These are phyloP conservation scores for Xylocopa sonorina DNA, from an alignment of 1,140 invertebrate genomes.

Conservation along the genomic window DNA sequence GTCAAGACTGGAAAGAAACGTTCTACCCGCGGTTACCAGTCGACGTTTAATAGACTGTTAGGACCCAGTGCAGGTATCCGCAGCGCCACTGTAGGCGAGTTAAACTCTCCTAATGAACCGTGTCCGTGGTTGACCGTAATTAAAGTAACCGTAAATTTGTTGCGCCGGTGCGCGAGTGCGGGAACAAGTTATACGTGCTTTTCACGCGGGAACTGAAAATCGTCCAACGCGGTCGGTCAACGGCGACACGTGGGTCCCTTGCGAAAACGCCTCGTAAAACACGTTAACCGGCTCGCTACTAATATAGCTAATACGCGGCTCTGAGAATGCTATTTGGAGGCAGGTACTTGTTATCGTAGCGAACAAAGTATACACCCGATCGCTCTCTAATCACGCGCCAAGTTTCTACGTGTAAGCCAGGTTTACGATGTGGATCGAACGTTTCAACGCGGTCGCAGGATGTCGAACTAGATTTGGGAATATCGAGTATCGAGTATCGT, in stretches of 20 bases:
- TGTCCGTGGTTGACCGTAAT: slow-evolving; percentile 6
- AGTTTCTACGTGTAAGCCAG: too few relatives aligned
- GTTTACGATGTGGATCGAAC: background rate
- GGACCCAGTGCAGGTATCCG: background rate
- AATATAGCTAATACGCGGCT: slow-evolving; percentile 34
- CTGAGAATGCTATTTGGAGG: slow-evolving; percentile 17
- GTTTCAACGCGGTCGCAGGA: too few relatives aligned
- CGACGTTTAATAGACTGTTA: slow-evolving; percentile 1
- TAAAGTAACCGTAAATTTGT: slow-evolving; percentile 30
- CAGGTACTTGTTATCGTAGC: background rate
- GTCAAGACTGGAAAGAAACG: too few relatives aligned
- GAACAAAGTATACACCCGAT: background rate
- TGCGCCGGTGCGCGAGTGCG: background rate
- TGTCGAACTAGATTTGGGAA: background rate
- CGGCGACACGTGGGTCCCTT: background rate
- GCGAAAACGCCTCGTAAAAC: slow-evolving; percentile 45
- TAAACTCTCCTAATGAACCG: slow-evolving; percentile 30
- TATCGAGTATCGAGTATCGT: background rate
- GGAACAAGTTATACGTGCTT: slow-evolving; percentile 1
- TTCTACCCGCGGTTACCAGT: too few relatives aligned
- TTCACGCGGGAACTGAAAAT: background rate
- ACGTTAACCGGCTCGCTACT: background rate
- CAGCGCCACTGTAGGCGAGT: slow-evolving; percentile 6
- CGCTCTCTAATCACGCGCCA: background rate
- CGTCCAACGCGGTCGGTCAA: too few relatives aligned